A percentile compares a stretch with the other conserved stretches of the same genome.
Evolutionary conservation across 2,888 invertebrate species (phyloP).

Genomic region (Pseudolycoriella hygida): DNA sequence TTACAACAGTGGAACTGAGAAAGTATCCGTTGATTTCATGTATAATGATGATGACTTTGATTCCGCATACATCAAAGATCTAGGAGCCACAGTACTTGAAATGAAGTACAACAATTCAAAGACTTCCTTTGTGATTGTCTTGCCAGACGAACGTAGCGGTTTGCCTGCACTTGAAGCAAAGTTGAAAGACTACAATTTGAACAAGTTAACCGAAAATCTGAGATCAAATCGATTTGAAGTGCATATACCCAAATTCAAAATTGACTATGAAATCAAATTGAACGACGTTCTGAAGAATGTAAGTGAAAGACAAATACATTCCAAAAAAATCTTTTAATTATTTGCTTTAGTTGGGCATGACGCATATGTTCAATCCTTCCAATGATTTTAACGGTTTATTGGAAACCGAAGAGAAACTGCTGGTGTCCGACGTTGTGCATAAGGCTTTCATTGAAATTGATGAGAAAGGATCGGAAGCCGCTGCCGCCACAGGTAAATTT

Average conservation of each 20-base stretch:
- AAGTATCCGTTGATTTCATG: conserved; percentile 56
- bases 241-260: conserved; percentile 60
- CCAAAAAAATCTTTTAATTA: not conserved
- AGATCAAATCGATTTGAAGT: conserved; percentile 39
- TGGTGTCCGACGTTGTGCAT: conserved; percentile 55
- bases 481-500: conserved; percentile 71
- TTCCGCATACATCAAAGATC: conserved; percentile 30
- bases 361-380: conserved; percentile 36
- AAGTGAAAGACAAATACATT: conserved; percentile 15
- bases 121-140: conserved; percentile 54
- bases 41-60: conserved; percentile 19
- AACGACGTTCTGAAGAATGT: conserved; percentile 46
- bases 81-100: conserved; percentile 42
- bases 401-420: conserved; percentile 30
- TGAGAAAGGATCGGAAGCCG: conserved; percentile 74
- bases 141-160: conserved; percentile 51
- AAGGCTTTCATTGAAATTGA: conserved; percentile 75
- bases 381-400: conserved; percentile 45
- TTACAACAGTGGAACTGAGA: conserved; percentile 33
- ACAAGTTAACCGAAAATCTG: conserved; percentile 32
- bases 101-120: conserved; percentile 51
- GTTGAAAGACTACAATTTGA: conserved; percentile 33
- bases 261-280: conserved; percentile 55
- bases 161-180: conserved; percentile 41
- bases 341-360: conserved; percentile 46